Percentiles rank a stretch among this genome's conserved stretches.
These are phyloP conservation scores for Ommatoiulus sabulosus DNA, from an alignment of 2,888 invertebrate genomes.

Conservation along the genomic window DNA sequence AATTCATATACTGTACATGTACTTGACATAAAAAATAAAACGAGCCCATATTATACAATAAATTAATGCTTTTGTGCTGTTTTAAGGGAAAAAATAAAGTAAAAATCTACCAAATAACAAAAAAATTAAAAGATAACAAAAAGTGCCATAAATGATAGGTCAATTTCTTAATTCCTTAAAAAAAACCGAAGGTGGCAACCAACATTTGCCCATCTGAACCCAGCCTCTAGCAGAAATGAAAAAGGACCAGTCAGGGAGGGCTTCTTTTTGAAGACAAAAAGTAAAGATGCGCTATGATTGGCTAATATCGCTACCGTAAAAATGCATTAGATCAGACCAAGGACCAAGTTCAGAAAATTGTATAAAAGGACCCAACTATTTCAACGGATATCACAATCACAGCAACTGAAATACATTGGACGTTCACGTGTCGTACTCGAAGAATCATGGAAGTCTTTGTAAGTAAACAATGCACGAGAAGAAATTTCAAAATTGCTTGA, in stretches of 20 bases:
- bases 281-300: background rate
- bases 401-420: background rate
- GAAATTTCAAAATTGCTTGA: background rate
- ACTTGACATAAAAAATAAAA: no score
- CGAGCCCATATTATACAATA: no score
- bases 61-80: background rate
- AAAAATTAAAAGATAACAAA: background rate
- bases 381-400: background rate
- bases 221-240: background rate
- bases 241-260: constrained; percentile 22
- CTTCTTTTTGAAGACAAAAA: background rate
- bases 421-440: background rate
- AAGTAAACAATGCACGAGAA: background rate
- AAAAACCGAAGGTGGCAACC: background rate
- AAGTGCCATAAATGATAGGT: background rate
- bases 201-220: background rate
- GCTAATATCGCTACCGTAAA: background rate
- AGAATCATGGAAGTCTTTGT: background rate
- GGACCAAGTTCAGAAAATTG: constrained; percentile 6
- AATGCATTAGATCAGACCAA: background rate
- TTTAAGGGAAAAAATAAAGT: background rate
- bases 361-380: background rate
- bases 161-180: background rate
- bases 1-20: no score
- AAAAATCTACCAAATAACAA: background rate